A percentile compares a stretch with the other conserved stretches of the same genome.
Conservation (phyloP, 2,888 invertebrate genomes). For the Villa cingulata region DNA sequence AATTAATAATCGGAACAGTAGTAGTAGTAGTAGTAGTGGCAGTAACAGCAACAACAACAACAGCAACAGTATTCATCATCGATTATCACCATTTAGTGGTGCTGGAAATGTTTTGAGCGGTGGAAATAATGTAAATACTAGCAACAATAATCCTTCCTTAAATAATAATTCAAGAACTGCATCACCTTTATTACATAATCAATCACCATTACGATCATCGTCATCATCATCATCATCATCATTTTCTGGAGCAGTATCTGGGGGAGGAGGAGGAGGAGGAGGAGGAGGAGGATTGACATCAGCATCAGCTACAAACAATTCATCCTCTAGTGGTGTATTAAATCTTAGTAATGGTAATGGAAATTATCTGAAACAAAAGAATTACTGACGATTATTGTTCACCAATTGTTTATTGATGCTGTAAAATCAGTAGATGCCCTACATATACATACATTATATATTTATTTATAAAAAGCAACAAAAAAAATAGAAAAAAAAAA, state of each 20-base stretch:
- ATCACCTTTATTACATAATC: conserved; percentile 5
- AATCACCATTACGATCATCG: conserved; percentile 2
- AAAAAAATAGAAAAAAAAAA: no score
- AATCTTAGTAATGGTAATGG: not conserved
- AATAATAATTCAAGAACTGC: not conserved
- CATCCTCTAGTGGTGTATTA: not conserved
- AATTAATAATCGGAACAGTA: not conserved
- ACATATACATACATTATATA: no score
- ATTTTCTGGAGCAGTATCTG: not conserved
- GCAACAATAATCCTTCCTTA: not conserved
- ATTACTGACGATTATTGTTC: conserved; percentile 18
- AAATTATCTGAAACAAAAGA: conserved; percentile 9
- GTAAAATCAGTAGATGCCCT: no score
- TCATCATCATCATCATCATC: conserved; percentile 2
- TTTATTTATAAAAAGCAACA: no score
- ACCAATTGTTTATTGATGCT: no score
- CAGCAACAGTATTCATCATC: conserved; percentile 1
- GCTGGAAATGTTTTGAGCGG: conserved; percentile 3
- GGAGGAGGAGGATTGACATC: conserved; percentile 2
- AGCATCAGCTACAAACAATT: conserved; percentile 2
- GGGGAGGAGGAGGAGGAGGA: no score
- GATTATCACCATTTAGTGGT: conserved; percentile 3
- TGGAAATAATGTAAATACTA: no score
- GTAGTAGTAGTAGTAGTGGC: not conserved
- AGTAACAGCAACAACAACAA: not conserved